phyloP scores from a whole-genome alignment of 2,797 vertebrate species.

The Poecilia velifera region DNA sequence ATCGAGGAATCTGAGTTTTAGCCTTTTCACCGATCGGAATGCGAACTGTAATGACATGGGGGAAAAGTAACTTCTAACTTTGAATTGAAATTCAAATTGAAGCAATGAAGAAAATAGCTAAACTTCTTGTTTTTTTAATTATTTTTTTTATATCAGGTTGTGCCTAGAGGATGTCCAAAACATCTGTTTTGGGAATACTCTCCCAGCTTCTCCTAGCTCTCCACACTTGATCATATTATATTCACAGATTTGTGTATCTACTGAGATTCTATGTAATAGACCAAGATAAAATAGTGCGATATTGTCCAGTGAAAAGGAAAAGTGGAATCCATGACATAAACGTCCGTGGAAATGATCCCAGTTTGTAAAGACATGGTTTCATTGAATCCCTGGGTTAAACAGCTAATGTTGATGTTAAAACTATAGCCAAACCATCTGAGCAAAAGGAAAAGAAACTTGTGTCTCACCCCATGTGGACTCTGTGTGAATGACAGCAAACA shows the following conservation, averaged over 20 bases:
- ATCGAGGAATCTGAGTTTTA: slow-evolving; percentile 48
- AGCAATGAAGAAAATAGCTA: neutral
- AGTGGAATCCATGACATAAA: neutral
- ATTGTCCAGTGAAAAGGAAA: neutral
- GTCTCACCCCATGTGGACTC: neutral
- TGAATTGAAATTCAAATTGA: slow-evolving; percentile 16
- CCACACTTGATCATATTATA: neutral
- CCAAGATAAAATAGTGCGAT: neutral
- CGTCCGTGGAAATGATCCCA: neutral
- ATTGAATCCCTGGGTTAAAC: neutral
- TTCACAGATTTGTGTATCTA: neutral
- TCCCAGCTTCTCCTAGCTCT: neutral
- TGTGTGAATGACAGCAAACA: neutral
- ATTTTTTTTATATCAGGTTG: neutral
- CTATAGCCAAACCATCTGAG: neutral
- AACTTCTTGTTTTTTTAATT: neutral
- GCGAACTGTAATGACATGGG: slow-evolving; percentile 11
- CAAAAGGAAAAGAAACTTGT: neutral
- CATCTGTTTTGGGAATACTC: neutral
- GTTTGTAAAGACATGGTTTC: neutral
- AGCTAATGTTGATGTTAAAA: neutral
- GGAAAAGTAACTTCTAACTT: slow-evolving; percentile 24
- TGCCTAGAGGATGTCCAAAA: slow-evolving; percentile 4
- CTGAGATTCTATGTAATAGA: neutral
- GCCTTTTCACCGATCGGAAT: slow-evolving; percentile 29